Conservation (phyloP, 2,113 vertebrate species). For the Cisticola juncidis region DNA sequence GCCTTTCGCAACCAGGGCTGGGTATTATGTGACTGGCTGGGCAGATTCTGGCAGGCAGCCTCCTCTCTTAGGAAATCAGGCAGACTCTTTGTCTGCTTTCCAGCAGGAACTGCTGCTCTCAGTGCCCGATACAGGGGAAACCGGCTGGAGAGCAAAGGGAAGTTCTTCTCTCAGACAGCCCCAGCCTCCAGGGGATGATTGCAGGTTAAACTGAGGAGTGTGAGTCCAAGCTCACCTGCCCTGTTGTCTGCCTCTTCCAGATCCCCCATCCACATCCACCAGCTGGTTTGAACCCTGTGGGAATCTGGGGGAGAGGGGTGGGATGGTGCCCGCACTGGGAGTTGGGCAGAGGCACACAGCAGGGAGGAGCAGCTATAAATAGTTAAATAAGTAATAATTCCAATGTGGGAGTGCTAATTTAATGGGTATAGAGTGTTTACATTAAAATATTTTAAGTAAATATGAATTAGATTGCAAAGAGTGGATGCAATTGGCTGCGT, state of each 20-base stretch:
- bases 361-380: not conserved
- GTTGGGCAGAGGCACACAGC: not conserved
- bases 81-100: conserved; percentile 75
- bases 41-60: conserved; percentile 65
- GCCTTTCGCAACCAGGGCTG: conserved; percentile 53
- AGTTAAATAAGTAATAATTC: conserved; percentile 17
- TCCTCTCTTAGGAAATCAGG: conserved; percentile 72
- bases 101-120: conserved; percentile 67
- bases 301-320: not conserved
- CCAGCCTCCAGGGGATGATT: not conserved
- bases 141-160: conserved; percentile 52
- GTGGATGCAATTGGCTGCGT: not conserved
- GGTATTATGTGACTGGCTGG: conserved; percentile 39
- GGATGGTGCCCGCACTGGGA: not conserved
- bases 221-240: not conserved
- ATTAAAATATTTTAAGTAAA: not conserved
- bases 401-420: not conserved
- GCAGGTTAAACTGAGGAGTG: not conserved
- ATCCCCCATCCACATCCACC: not conserved
- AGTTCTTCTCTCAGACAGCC: conserved; percentile 19
- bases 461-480: not conserved
- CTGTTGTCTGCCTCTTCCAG: not conserved
- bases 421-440: not conserved
- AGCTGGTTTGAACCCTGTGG: not conserved
- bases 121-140: conserved; percentile 33